phyloP scores from a whole-genome alignment of 1,140 invertebrate genomes.

The Tribolium madens region DNA sequence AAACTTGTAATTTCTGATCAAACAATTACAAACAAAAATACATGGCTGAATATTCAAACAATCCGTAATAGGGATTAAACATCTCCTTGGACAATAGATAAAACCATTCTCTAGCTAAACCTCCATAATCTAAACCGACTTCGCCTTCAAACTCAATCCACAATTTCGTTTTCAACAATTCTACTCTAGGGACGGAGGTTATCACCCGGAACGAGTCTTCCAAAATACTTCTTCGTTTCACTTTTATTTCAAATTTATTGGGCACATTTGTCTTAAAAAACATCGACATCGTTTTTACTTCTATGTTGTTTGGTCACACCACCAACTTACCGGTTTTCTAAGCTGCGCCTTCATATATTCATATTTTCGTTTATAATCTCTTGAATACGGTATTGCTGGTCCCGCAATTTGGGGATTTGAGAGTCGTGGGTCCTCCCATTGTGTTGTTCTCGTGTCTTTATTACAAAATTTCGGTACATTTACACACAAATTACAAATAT shows the following conservation, averaged over 20 bases:
- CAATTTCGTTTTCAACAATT: conserved; percentile 94
- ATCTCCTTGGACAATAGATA: conserved; percentile 98
- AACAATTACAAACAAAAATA: conserved; percentile 60
- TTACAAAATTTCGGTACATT: neutral
- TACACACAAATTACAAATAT: conserved; percentile 1
- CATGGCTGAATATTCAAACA: conserved; percentile 99
- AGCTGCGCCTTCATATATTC: conserved; percentile 97
- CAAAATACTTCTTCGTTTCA: conserved; percentile 88
- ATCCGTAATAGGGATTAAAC: conserved; percentile 99
- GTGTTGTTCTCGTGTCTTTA: conserved; percentile 93
- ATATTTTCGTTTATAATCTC: conserved; percentile 99
- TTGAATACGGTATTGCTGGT: conserved; percentile 95
- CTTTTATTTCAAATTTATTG: conserved; percentile 98
- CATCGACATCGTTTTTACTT: neutral
- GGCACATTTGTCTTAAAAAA: conserved; percentile 87
- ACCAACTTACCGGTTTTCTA: conserved; percentile 88
- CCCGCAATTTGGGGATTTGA: conserved; percentile 97
- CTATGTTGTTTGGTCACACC: too few relatives aligned
- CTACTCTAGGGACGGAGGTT: conserved; percentile 82
- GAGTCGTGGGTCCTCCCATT: conserved; percentile 98
- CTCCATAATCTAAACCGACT: conserved; percentile 97
- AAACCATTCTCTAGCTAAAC: conserved; percentile 97
- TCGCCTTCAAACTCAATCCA: conserved; percentile 99
- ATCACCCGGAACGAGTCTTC: conserved; percentile 96
- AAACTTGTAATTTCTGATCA: neutral